A percentile compares a stretch with the other conserved stretches of the same genome.
These are phyloP conservation scores for Steinernema feltiae DNA, from an alignment of 1,140 invertebrate genomes.

Conservation along the genomic window DNA sequence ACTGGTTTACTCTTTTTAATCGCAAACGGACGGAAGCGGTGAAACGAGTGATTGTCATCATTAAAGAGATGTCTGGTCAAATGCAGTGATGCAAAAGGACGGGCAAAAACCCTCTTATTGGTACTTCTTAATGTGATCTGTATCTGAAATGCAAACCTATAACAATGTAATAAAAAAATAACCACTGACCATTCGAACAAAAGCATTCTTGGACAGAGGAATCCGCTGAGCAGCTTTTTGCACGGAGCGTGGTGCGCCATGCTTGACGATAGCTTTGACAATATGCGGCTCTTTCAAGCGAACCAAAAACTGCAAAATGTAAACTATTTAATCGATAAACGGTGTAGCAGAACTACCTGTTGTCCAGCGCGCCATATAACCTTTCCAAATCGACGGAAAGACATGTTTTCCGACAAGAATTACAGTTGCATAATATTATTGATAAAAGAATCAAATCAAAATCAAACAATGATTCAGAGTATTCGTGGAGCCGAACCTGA, in stretches of 20 bases:
- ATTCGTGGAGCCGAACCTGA: too few relatives aligned
- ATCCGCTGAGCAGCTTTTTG: not conserved
- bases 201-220: not conserved
- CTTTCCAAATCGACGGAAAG: not conserved
- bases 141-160: not conserved
- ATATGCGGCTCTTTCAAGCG: not conserved
- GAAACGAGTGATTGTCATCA: not conserved
- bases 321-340: not conserved
- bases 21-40: not conserved
- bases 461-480: too few relatives aligned
- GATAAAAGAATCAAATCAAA: too few relatives aligned
- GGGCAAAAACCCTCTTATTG: not conserved
- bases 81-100: not conserved
- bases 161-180: not conserved
- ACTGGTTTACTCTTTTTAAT: not conserved
- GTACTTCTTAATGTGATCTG: not conserved
- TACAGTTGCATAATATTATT: too few relatives aligned
- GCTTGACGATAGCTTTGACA: not conserved
- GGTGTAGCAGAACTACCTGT: not conserved
- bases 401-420: too few relatives aligned
- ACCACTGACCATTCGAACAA: not conserved
- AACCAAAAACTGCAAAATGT: not conserved
- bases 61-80: not conserved
- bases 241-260: not conserved
- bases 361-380: not conserved